These are phyloP conservation scores for Semotilus atromaculatus DNA, from an alignment of 2,797 vertebrate genomes.

Conservation along the genomic window DNA sequence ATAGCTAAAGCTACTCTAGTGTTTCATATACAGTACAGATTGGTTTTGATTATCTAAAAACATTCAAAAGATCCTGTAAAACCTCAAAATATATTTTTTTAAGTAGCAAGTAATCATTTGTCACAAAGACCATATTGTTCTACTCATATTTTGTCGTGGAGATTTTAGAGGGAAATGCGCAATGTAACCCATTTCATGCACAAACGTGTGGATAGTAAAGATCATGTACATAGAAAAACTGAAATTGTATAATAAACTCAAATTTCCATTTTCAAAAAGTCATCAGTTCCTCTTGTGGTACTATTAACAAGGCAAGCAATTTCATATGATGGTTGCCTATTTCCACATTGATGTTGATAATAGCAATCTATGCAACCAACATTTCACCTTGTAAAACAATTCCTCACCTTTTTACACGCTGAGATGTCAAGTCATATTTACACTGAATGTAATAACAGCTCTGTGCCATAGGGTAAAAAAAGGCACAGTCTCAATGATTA, in stretches of 20 bases:
- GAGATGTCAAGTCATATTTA: conserved; percentile 14
- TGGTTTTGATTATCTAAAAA: conserved; percentile 10
- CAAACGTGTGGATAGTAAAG: background rate
- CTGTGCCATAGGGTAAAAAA: background rate
- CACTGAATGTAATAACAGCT: conserved; percentile 2
- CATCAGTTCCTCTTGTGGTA: conserved; percentile 7
- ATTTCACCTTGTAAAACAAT: background rate
- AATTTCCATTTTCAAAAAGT: conserved; percentile 8
- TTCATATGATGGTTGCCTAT: background rate
- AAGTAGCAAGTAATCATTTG: background rate
- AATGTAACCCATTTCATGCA: conserved; percentile 26
- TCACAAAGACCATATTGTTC: background rate
- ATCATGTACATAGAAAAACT: background rate
- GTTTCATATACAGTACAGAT: conserved; percentile 11
- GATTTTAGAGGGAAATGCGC: background rate
- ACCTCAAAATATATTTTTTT: background rate
- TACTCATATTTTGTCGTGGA: background rate
- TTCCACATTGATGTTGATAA: conserved; percentile 8
- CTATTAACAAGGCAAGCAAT: conserved; percentile 11
- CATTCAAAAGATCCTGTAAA: background rate
- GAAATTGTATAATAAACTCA: background rate
- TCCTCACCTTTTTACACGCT: conserved; percentile 2
- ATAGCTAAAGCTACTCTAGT: background rate
- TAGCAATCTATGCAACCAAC: background rate
- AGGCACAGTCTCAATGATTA: conserved; percentile 2